phyloP scores from a whole-genome alignment of 2,113 vertebrate genomes.

The Hydrolagus affinis region DNA sequence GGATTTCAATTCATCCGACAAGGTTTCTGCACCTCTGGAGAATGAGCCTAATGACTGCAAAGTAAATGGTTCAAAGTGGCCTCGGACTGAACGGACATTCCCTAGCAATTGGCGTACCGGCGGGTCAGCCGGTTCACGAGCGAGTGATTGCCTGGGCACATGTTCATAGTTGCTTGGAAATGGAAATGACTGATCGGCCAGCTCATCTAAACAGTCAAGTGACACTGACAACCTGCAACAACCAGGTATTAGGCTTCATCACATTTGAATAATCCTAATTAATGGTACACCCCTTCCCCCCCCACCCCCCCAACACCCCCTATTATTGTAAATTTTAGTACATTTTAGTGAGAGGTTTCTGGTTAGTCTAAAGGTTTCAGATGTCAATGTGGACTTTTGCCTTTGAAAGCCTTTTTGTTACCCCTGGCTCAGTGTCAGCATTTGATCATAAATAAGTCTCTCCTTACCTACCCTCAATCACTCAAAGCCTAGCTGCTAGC shows the following conservation, averaged over 20 bases:
- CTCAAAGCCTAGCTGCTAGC: too few species aligned
- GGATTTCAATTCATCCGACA: not conserved
- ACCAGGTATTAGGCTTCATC: conserved; percentile 51
- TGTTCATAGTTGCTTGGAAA: not conserved
- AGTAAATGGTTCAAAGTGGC: not conserved
- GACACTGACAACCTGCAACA: conserved; percentile 48
- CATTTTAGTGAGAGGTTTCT: conserved; percentile 42
- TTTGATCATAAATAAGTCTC: too few species aligned
- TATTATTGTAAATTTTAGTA: conserved; percentile 66
- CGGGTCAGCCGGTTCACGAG: not conserved
- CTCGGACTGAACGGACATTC: not conserved
- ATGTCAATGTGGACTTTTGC: conserved; percentile 59
- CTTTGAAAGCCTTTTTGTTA: conserved; percentile 48
- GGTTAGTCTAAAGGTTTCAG: conserved; percentile 59
- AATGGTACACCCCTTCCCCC: conserved; percentile 55
- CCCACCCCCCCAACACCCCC: too few species aligned
- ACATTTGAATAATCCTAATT: conserved; percentile 59
- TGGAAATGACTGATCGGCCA: not conserved
- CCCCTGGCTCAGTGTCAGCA: conserved; percentile 45
- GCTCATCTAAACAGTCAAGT: conserved; percentile 41
- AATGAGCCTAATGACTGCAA: not conserved
- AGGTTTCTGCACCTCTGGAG: not conserved
- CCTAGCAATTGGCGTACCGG: not conserved
- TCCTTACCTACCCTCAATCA: too few species aligned
- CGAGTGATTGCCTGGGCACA: not conserved